Conservation (phyloP, 2,113 vertebrate species). For the Lota lota region DNA sequence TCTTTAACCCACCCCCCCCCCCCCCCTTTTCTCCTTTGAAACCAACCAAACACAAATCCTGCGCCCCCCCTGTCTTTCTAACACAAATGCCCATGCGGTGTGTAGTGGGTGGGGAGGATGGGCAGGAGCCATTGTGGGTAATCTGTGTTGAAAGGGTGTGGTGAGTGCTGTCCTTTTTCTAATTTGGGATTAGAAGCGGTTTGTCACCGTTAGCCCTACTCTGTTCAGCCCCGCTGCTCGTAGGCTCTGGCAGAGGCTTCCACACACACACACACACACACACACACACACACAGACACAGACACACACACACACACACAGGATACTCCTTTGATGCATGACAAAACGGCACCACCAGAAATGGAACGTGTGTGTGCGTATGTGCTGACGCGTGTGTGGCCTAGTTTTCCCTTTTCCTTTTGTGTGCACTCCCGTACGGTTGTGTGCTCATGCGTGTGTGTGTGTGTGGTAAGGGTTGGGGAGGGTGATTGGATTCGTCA, state of each 20-base stretch:
- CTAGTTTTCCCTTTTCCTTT: too few relatives aligned
- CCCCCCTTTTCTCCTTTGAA: conserved; percentile 38
- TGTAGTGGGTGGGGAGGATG: conserved; percentile 68
- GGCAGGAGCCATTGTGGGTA: conserved; percentile 64
- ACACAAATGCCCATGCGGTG: conserved; percentile 59
- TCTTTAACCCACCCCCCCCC: conserved; percentile 2
- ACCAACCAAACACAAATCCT: conserved; percentile 59
- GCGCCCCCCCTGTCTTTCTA: conserved; percentile 57
- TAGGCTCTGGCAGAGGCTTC: conserved; percentile 12
- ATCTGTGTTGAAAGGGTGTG: conserved; percentile 63
- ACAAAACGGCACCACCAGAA: conserved; percentile 12
- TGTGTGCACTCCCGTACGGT: too few relatives aligned
- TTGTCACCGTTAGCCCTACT: conserved; percentile 34
- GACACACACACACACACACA: too few relatives aligned
- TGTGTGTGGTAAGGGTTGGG: neutral
- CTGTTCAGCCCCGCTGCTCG: neutral
- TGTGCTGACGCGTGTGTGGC: neutral
- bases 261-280: conserved; percentile 17
- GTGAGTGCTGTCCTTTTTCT: conserved; percentile 66
- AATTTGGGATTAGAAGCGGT: conserved; percentile 53
- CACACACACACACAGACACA: too few relatives aligned
- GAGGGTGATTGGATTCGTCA: conserved; percentile 33
- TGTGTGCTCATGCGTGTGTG: neutral
- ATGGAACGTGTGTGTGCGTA: conserved; percentile 27
- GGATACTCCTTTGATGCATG: too few relatives aligned